Percentiles rank a stretch among this genome's conserved stretches.
phyloP scores from a whole-genome alignment of 2,888 invertebrate genomes.

The Steinernema hermaphroditum region DNA sequence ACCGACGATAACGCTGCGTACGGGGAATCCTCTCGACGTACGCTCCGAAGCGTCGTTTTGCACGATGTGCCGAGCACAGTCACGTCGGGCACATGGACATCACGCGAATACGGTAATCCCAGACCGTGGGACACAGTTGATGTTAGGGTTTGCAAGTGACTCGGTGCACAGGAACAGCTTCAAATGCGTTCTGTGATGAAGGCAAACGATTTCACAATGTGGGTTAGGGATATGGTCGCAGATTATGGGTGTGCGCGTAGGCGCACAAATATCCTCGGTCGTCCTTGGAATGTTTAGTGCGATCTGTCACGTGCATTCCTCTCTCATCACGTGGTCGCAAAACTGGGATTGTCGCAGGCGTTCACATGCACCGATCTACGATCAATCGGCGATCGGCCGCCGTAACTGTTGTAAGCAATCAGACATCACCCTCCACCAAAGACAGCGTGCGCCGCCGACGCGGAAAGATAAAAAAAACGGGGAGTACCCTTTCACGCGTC shows the following conservation, averaged over 20 bases:
- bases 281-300: background rate
- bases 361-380: conserved; percentile 22
- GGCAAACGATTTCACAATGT: too few species aligned
- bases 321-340: background rate
- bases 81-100: background rate
- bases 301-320: background rate
- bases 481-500: conserved; percentile 7
- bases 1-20: conserved; percentile 18
- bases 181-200: too few species aligned
- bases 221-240: too few species aligned
- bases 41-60: background rate
- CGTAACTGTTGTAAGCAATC: conserved; percentile 8
- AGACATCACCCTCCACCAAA: conserved; percentile 24
- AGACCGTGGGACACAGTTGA: too few species aligned
- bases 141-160: too few species aligned
- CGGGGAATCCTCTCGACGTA: conserved; percentile 16
- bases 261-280: too few species aligned
- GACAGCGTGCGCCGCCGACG: background rate
- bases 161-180: too few species aligned
- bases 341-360: background rate
- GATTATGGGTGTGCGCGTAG: too few species aligned
- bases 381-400: background rate
- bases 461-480: background rate
- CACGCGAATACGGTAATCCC: background rate
- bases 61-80: background rate